A percentile compares a stretch with the other conserved stretches of the same genome.
These are phyloP conservation scores for Pseudorhiza aurosa DNA, from an alignment of 30 jellyfish, hydroid and myxozoan species.

Conservation along the genomic window DNA sequence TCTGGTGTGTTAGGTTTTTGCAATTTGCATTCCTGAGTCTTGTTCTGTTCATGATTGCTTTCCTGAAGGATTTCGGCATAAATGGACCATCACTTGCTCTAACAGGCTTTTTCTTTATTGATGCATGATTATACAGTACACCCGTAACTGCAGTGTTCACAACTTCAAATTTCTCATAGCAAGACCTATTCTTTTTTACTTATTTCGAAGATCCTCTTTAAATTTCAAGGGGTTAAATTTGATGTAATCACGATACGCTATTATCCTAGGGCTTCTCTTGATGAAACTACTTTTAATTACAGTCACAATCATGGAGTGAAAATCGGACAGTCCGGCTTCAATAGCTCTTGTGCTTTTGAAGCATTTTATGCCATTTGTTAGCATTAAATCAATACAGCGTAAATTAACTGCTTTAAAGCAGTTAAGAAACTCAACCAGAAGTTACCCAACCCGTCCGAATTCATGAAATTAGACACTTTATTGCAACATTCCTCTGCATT, in stretches of 20 bases:
- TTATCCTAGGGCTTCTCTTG: slow-evolving; percentile 22
- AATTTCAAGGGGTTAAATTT: slow-evolving; percentile 41
- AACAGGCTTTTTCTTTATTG: not conserved
- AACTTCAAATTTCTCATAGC: slow-evolving; percentile 17
- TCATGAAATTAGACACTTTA: slow-evolving; percentile 37
- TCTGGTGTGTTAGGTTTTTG: no score
- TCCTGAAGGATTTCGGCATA: no score
- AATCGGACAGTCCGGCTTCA: slow-evolving; percentile 10
- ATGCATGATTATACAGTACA: slow-evolving; percentile 19
- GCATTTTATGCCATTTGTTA: not conserved
- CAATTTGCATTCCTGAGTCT: no score
- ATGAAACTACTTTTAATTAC: slow-evolving; percentile 28
- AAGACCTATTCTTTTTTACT: not conserved
- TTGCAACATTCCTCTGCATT: slow-evolving; percentile 24
- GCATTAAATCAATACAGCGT: not conserved
- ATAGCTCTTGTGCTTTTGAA: slow-evolving; percentile 18
- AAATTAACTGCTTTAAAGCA: not conserved
- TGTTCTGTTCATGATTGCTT: no score
- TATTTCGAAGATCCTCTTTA: slow-evolving; percentile 29
- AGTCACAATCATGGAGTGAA: slow-evolving; percentile 16
- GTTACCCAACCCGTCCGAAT: slow-evolving; percentile 38
- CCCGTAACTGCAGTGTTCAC: slow-evolving; percentile 9
- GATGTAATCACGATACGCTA: slow-evolving; percentile 24
- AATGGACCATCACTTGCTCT: not conserved
- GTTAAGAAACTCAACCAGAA: slow-evolving; percentile 14